Base-by-base conservation (phyloP, 23 tunicate genomes). In the Oikopleura albicans region DNA sequence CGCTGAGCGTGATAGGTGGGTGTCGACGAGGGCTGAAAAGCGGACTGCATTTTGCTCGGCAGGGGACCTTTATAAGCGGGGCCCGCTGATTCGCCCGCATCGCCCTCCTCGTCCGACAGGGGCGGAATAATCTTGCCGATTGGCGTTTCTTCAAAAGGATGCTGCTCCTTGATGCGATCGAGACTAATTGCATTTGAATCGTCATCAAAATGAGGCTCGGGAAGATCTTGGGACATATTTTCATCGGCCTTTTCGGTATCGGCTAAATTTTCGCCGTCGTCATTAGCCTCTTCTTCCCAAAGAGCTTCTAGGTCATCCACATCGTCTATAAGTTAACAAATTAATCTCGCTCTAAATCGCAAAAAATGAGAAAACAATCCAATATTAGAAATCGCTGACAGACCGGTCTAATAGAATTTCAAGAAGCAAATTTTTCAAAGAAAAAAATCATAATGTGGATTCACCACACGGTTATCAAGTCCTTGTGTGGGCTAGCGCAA, bases 11-110 rank as follows among this genome's bases (percentile, higher is more conserved):
- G 27, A 37, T 16, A 71, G 4, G 40, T 85, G 40, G 49, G 91
- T 91, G 95, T 90, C 87, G 49, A 90, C 88, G 33, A 92, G 75
- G 84, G 91, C 90, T 0, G 99, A 86, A 27, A 90, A 84, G 57
- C 88, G 84, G 0, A 49, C 22, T 95, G 99, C 99, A 90, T 88
- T 27, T 56, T 39, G 1, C 83, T 75, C 22, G 87, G 87, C 31
- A 38, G 39, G 28, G 33, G 33, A 71, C 79, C 79, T 16, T 71
- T 29, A 4, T 29, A 71, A 16, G 22, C 8, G 16, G 59, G 59
- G 16, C 59, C 59, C 34, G 34, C 37, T 71, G 79, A 2, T 12
- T 29, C 79, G 12, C 16, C 16, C 22, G 22, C 16, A 31, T 71
- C 79, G 28, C 4, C 79, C 4, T 71, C 79, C 2, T 16, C 27